Percentiles rank a stretch among this genome's conserved stretches.
These are phyloP conservation scores for Geotrupes spiniger DNA, from an alignment of 2,888 invertebrate genomes.

Conservation along the genomic window DNA sequence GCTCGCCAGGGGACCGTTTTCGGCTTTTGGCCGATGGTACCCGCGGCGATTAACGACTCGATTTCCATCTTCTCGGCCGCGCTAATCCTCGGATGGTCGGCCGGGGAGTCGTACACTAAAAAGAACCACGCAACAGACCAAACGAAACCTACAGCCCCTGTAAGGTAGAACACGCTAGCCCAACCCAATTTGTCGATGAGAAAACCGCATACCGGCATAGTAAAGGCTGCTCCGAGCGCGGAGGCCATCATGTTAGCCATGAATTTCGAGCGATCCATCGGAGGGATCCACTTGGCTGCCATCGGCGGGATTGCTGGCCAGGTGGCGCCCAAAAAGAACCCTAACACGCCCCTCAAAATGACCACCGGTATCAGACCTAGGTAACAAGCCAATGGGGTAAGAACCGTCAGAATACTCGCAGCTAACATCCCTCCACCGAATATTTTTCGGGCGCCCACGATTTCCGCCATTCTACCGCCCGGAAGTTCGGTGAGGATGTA, in stretches of 20 bases:
- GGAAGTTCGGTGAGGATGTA: conserved; percentile 87
- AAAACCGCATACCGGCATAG: conserved; percentile 83
- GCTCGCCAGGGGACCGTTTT: conserved; percentile 70
- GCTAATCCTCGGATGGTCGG: conserved; percentile 77
- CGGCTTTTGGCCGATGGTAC: conserved; percentile 42
- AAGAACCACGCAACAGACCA: conserved; percentile 85
- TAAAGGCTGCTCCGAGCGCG: conserved; percentile 86
- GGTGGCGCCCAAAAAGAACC: conserved; percentile 67
- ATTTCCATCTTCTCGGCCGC: conserved; percentile 65
- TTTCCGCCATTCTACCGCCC: conserved; percentile 80
- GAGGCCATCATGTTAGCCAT: conserved; percentile 93
- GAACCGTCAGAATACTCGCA: conserved; percentile 75
- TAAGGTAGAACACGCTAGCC: conserved; percentile 88
- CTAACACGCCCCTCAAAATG: conserved; percentile 62
- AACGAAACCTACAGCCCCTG: conserved; percentile 69
- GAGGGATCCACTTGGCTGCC: conserved; percentile 93
- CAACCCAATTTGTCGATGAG: conserved; percentile 79
- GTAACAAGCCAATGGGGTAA: conserved; percentile 76
- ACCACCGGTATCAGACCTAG: conserved; percentile 68
- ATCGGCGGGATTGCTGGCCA: conserved; percentile 94
- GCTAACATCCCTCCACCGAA: conserved; percentile 85
- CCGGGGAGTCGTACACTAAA: conserved; percentile 77
- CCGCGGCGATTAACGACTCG: conserved; percentile 63
- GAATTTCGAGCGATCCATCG: conserved; percentile 88
- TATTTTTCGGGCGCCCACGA: conserved; percentile 77